These are phyloP conservation scores for Danaus plexippus DNA, from an alignment of 1,140 invertebrate genomes.

Conservation along the genomic window DNA sequence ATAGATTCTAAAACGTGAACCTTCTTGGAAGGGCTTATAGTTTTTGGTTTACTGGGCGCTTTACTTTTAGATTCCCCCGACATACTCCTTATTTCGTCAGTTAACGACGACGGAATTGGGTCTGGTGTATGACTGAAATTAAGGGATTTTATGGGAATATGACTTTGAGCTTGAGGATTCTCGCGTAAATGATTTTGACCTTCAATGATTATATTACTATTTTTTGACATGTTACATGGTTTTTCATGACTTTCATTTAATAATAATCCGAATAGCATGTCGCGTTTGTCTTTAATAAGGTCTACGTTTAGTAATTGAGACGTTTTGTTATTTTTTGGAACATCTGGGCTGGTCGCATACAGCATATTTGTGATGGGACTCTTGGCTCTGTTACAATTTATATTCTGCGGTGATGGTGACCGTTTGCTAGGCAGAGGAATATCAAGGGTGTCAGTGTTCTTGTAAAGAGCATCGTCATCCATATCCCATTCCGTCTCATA, in stretches of 20 bases:
- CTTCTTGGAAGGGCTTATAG: slow-evolving; percentile 42
- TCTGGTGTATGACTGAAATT: slow-evolving; percentile 13
- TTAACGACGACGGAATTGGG: slow-evolving; percentile 23
- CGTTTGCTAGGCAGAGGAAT: slow-evolving; percentile 14
- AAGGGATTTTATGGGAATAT: slow-evolving; percentile 2
- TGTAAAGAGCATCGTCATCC: slow-evolving; percentile 68
- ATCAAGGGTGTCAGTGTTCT: slow-evolving; percentile 39
- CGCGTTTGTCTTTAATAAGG: slow-evolving; percentile 38
- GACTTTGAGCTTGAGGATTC: slow-evolving; percentile 2
- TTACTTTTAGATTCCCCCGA: slow-evolving; percentile 20
- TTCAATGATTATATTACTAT: too few relatives aligned
- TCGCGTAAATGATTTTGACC: slow-evolving; percentile 2
- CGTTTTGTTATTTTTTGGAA: slow-evolving; percentile 11
- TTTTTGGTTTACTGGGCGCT: slow-evolving; percentile 18
- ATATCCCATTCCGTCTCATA: slow-evolving; percentile 58
- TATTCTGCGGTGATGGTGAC: slow-evolving; percentile 27
- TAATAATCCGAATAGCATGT: slow-evolving; percentile 40
- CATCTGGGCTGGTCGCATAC: slow-evolving; percentile 28
- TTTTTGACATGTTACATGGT: not conserved
- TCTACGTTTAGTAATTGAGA: slow-evolving; percentile 25
- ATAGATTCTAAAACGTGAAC: slow-evolving; percentile 47
- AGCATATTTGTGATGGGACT: slow-evolving; percentile 40
- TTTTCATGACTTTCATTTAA: slow-evolving; percentile 33
- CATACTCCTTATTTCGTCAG: slow-evolving; percentile 29
- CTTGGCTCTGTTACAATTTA: slow-evolving; percentile 24